Evolutionary conservation across 2,113 vertebrate species (phyloP), one percentile per base, ranked within the genome.

Genomic region (Etia nguti): DNA sequence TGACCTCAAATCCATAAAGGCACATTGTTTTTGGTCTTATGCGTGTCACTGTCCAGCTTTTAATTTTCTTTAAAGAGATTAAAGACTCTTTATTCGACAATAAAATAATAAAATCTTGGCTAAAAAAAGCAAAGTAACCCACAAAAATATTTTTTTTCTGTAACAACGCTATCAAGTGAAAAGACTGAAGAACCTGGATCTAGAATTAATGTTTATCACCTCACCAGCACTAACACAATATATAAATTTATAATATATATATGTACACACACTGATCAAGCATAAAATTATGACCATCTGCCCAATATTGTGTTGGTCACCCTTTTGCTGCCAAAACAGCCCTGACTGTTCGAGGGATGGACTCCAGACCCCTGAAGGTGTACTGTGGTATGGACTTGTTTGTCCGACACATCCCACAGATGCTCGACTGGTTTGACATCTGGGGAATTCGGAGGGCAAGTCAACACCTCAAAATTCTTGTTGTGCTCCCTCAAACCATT

Each of bases 391-490:
- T n/a, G 34, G 20, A 38, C 4, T 38, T 65, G 34, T 38, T 65
- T n/a, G 34, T 38, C 34, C 6, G 0, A 36, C 34, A 65, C 34
- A 65, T 22, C 10, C 20, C 62, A 41, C 62, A 41, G 34, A 68
- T 68, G 34, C 11, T 68, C 11, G 11, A 68, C 34, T 41, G 62
- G 62, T 41, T 20, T 68, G 22, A 3, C 0, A 68, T 38, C 4
- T 22, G 20, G 62, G 34, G 6, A 2, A 22, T 38, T 68, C 0
- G 0, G 34, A 68, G 34, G 5, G 6, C 34, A 68, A 68, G 34
- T 38, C 20, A 68, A 65, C 60, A 68, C 60, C 6, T 68, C 34
- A 38, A 68, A 68, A 38, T 22, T 13, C 34, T 68, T 13, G 6
- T 13, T 65, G 20, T 38, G 60, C 6, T 68, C 60, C 20, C 60